Conservation (phyloP, 2,888 invertebrate species). For the Xylota segnis region DNA sequence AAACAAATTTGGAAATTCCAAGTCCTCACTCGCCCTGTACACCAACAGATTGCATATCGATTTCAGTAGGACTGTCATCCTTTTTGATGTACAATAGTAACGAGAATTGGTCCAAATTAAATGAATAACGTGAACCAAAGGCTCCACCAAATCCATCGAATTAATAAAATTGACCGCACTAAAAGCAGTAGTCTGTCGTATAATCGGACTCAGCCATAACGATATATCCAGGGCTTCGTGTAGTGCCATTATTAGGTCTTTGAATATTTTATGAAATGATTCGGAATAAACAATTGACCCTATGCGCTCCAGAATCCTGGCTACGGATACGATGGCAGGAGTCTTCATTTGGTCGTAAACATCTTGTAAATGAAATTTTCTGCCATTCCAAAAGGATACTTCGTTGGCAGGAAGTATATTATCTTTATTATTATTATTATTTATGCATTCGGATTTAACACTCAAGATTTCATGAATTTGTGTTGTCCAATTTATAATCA, state of each 20-base stretch:
- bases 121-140: constrained; percentile 93
- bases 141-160: constrained; percentile 86
- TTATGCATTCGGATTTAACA: constrained; percentile 77
- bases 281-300: constrained; percentile 90
- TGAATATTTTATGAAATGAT: constrained; percentile 91
- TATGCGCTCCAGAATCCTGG: constrained; percentile 90
- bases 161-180: constrained; percentile 90
- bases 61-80: constrained; percentile 90
- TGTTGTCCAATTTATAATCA: constrained; percentile 94
- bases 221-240: constrained; percentile 94
- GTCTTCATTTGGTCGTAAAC: constrained; percentile 94
- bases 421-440: constrained; percentile 58
- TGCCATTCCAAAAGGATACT: constrained; percentile 92
- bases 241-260: constrained; percentile 90
- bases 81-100: constrained; percentile 89
- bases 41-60: constrained; percentile 94
- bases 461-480: constrained; percentile 87
- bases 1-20: constrained; percentile 93
- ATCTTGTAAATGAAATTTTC: constrained; percentile 92
- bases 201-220: constrained; percentile 91
- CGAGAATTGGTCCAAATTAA: constrained; percentile 94
- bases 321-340: constrained; percentile 92
- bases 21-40: constrained; percentile 89
- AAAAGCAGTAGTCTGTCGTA: constrained; percentile 85
- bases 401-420: constrained; percentile 89